Evolutionary conservation across 2,888 invertebrate species (phyloP).

Genomic region (Andrena camellia): DNA sequence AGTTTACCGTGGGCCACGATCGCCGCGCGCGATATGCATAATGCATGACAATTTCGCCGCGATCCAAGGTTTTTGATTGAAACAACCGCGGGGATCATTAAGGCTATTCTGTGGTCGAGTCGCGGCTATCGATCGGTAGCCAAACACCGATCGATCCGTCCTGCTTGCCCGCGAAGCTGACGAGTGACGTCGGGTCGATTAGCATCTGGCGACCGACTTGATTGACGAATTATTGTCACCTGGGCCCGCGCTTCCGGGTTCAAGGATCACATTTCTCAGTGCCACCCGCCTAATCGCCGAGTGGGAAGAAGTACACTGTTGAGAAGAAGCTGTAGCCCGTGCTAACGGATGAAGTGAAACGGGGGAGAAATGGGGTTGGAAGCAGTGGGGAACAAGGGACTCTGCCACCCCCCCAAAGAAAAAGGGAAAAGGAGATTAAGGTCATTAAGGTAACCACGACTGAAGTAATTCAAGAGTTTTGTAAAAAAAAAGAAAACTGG

Average conservation of each 20-base stretch:
- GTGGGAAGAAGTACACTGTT: constrained; percentile 11
- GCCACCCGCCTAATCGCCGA: constrained; percentile 28
- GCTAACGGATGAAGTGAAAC: too few species aligned
- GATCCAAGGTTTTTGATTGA: constrained; percentile 57
- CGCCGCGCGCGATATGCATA: constrained; percentile 55
- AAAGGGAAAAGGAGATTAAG: too few species aligned
- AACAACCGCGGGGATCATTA: constrained; percentile 55
- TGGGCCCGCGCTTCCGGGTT: constrained; percentile 50
- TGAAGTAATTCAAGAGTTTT: too few species aligned
- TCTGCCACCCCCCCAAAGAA: too few species aligned
- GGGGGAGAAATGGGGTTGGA: too few species aligned
- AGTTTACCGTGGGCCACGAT: constrained; percentile 16
- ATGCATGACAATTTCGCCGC: constrained; percentile 66
- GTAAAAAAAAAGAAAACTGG: too few species aligned
- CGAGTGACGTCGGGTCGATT: constrained; percentile 55
- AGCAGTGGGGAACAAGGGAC: too few species aligned
- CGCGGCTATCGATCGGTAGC: constrained; percentile 52
- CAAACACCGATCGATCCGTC: constrained; percentile 41
- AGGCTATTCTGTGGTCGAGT: constrained; percentile 40
- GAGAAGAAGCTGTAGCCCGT: too few species aligned
- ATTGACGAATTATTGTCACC: constrained; percentile 58
- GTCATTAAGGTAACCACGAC: too few species aligned
- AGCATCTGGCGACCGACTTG: constrained; percentile 48
- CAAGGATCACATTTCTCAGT: background rate
- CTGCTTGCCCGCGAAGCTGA: constrained; percentile 20